Base-by-base conservation (phyloP, 2,888 invertebrate species). In the Euplexia lucipara region DNA sequence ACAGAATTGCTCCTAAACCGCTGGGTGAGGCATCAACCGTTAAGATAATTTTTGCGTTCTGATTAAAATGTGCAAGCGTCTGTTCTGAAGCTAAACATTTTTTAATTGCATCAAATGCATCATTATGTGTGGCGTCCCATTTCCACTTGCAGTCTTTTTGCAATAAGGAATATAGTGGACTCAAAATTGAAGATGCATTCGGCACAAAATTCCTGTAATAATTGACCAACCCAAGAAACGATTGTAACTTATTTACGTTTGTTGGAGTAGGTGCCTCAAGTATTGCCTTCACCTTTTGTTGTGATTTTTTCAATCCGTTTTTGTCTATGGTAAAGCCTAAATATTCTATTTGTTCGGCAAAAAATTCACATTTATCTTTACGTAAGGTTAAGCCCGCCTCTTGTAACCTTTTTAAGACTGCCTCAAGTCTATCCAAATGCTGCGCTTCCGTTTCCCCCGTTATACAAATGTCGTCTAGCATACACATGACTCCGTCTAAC, bases 1-100 rank as follows among this genome's bases (percentile, higher is more conserved):
- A 42, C 8, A 44, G 32, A 10, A 44, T 22, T 16, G 16, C 47
- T 14, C 45, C 16, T 14, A 26, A 26, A 0, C 45, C 45, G 9
- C n/a, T 35, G 4, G 35, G 26, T 8, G 49, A 49, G n/a, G 59
- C 42, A 2, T 35, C 42, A 12, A 47, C 45, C 2, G 56, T 56
- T 34, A 56, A 45, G 10, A 56, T 45, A 26, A 56, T 10, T 5
- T 14, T 45, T 20, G 58, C n/a, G 10, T 58, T 58, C 1, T 39
- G 48, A 6, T 49, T n/a, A 49, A 49, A 58, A 20, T 58, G 49
- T 6, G 41, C 39, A 18, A 32, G 30, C 1, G 10, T 35, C 22
- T 57, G 26, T n/a, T 74, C 77, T 30, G 66, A 68, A 18, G 81
- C 64, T 6, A 78, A 70, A 2, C 61, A 47, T 34, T 75, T 72